These are phyloP conservation scores for Metellina segmentata DNA, from an alignment of 2,888 invertebrate species.

Conservation along the genomic window DNA sequence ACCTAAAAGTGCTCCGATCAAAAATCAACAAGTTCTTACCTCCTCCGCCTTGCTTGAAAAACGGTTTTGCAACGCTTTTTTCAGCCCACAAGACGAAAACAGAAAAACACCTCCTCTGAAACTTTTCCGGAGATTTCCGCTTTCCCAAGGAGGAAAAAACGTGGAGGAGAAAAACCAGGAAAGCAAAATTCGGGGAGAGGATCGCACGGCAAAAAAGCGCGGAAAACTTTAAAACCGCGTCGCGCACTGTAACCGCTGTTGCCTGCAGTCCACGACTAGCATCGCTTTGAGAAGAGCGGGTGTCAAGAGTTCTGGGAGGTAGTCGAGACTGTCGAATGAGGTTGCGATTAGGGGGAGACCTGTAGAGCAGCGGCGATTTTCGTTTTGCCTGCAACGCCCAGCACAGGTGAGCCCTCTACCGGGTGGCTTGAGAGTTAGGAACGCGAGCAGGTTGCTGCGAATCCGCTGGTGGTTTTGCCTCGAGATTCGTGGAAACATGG, in stretches of 20 bases:
- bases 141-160: no score
- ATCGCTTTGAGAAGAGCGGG: conserved; percentile 5
- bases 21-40: conserved; percentile 63
- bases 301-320: conserved; percentile 7
- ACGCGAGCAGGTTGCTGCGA: no score
- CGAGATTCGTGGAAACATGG: no score
- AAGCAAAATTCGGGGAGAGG: no score
- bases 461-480: no score
- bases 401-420: conserved; percentile 56
- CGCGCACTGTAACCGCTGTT: not conserved
- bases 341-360: conserved; percentile 42
- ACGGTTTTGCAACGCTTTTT: conserved; percentile 4
- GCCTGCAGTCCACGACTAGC: not conserved
- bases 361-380: conserved; percentile 32
- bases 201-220: not conserved
- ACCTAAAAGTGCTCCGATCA: no score
- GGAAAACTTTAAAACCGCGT: conserved; percentile 10
- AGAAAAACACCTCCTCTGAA: not conserved
- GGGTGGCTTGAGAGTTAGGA: conserved; percentile 9
- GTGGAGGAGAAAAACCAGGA: no score
- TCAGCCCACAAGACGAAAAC: not conserved
- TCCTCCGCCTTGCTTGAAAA: not conserved
- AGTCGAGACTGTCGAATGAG: conserved; percentile 48
- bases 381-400: conserved; percentile 24
- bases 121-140: not conserved